phyloP scores from a whole-genome alignment of 2,797 vertebrate genomes.

The Dryobates pubescens region DNA sequence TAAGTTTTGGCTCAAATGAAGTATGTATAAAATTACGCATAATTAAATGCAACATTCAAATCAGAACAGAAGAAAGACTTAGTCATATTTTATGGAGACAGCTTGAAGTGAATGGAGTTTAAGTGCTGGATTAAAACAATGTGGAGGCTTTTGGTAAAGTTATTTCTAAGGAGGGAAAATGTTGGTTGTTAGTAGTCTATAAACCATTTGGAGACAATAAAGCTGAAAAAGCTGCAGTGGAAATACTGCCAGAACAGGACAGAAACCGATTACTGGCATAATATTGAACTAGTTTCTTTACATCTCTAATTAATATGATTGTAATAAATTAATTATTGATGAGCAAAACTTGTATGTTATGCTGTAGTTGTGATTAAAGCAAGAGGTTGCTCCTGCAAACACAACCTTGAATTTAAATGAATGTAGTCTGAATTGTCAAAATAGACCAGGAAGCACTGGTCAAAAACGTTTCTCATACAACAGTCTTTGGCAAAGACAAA shows the following conservation, averaged over 20 bases:
- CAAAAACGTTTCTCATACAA: background rate
- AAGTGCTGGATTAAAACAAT: background rate
- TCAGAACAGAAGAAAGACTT: slow-evolving; percentile 14
- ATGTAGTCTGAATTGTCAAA: background rate
- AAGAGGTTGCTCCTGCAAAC: background rate
- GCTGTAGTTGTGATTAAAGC: background rate
- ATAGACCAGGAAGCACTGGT: background rate
- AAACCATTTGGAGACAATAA: background rate
- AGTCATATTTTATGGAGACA: background rate
- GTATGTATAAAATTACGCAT: background rate
- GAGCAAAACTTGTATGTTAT: background rate
- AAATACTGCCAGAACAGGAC: background rate
- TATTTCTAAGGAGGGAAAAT: background rate
- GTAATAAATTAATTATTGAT: slow-evolving; percentile 17
- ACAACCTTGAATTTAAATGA: background rate
- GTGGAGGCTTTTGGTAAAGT: background rate
- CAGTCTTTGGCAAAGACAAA: background rate
- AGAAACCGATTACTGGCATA: background rate
- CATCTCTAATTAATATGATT: background rate
- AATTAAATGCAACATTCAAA: slow-evolving; percentile 51
- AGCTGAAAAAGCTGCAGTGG: background rate
- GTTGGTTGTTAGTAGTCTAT: background rate
- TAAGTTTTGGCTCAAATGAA: slow-evolving; percentile 24
- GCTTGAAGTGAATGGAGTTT: background rate
- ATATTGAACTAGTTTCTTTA: background rate